phyloP scores from a whole-genome alignment of 1,140 invertebrate species.

The Neotoxoptera formosana region DNA sequence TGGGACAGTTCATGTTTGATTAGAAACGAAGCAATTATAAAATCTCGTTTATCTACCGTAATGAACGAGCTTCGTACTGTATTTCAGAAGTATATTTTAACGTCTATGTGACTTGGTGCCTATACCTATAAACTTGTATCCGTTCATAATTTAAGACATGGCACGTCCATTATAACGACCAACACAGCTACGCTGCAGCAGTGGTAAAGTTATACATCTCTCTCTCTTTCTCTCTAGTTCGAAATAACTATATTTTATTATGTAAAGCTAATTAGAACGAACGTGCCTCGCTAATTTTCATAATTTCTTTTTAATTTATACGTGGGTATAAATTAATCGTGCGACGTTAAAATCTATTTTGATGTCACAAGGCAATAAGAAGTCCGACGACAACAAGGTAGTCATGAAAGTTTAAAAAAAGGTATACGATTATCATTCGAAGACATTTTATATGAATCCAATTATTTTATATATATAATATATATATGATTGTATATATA shows the following conservation, averaged over 20 bases:
- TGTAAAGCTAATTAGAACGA: neutral
- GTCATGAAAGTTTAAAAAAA: neutral
- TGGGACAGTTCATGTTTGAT: neutral
- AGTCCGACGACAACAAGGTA: neutral
- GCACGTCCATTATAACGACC: neutral
- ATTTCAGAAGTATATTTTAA: constrained; percentile 13
- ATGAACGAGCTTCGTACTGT: neutral
- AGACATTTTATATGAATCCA: neutral
- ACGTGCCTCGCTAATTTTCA: neutral
- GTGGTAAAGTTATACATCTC: neutral
- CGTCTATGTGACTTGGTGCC: neutral
- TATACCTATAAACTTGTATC: neutral
- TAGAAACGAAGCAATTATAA: constrained; percentile 6
- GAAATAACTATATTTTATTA: constrained; percentile 4
- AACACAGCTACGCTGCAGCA: neutral
- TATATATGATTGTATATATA: neutral
- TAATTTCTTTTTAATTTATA: constrained; percentile 22
- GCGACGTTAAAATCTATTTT: neutral
- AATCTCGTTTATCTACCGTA: neutral
- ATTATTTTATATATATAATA: too few relatives aligned
- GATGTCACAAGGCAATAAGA: neutral
- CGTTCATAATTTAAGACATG: constrained; percentile 8
- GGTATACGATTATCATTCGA: neutral
- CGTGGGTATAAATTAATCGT: neutral
- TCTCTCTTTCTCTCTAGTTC: neutral